A percentile compares a stretch with the other conserved stretches of the same genome.
Conservation (phyloP, 2,888 invertebrate genomes). For the Ametastegia equiseti region DNA sequence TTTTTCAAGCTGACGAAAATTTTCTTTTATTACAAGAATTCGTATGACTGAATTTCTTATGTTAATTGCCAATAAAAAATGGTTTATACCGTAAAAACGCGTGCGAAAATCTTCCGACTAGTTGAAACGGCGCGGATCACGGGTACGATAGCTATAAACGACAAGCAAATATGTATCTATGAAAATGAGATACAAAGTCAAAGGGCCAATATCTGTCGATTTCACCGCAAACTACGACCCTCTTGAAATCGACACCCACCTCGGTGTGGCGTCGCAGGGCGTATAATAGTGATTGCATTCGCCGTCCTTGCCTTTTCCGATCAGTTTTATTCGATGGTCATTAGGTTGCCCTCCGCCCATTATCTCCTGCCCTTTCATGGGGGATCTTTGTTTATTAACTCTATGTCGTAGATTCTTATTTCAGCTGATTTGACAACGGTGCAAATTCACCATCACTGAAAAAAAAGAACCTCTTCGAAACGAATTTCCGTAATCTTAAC, state of each 20-base stretch:
- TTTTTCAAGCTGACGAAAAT: background rate
- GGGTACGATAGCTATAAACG: constrained; percentile 42
- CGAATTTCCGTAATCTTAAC: background rate
- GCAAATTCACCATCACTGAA: background rate
- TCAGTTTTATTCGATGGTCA: constrained; percentile 51
- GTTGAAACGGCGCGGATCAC: background rate
- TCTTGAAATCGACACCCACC: constrained; percentile 48
- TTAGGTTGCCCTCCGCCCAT: constrained; percentile 46
- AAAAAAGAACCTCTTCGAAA: background rate
- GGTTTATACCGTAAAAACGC: no score
- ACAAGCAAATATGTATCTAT: constrained; percentile 60
- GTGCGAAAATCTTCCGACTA: background rate
- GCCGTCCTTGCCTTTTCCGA: constrained; percentile 47
- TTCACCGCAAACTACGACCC: constrained; percentile 64
- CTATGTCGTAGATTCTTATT: constrained; percentile 41
- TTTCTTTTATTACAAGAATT: no score
- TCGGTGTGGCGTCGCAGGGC: constrained; percentile 20
- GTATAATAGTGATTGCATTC: constrained; percentile 54
- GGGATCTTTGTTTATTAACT: constrained; percentile 43
- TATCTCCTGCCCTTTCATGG: constrained; percentile 38
- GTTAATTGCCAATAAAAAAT: background rate
- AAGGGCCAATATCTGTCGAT: constrained; percentile 66
- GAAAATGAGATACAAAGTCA: constrained; percentile 67
- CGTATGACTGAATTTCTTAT: background rate
- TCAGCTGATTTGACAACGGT: constrained; percentile 10